Percentiles rank a stretch among this genome's conserved stretches.
Conservation (phyloP, 2,888 invertebrate species). For the Diadegma fenestrale region DNA sequence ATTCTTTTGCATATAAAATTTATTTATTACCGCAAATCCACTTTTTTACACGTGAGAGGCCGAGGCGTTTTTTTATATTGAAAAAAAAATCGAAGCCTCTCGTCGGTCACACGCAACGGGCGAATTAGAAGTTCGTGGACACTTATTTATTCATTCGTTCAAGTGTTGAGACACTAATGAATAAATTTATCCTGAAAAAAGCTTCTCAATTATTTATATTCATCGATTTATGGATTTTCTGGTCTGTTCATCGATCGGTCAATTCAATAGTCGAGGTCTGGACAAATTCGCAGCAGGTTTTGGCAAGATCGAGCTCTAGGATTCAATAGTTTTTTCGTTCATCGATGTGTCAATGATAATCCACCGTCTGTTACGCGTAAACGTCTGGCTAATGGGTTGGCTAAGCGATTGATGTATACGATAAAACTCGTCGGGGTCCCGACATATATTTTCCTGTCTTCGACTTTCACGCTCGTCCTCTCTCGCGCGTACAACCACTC, state of each 20-base stretch:
- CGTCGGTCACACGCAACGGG: not conserved
- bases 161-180: not conserved
- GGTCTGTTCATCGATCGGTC: not conserved
- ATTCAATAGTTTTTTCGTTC: not conserved
- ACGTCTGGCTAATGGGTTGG: conserved; percentile 82
- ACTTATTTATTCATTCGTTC: not conserved
- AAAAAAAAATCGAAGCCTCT: not conserved
- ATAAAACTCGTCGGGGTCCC: conserved; percentile 75
- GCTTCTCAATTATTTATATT: not conserved
- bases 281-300: not conserved
- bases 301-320: not conserved
- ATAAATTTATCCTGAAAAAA: not conserved
- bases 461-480: conserved; percentile 26
- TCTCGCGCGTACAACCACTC: conserved; percentile 59
- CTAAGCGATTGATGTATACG: conserved; percentile 77
- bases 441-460: conserved; percentile 19
- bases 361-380: conserved; percentile 73
- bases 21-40: not conserved
- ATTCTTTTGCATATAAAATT: not conserved
- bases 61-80: not conserved
- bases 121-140: not conserved
- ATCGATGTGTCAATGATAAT: conserved; percentile 6
- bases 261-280: not conserved
- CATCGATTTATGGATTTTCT: not conserved
- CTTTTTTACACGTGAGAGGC: not conserved